phyloP scores from a whole-genome alignment of 2,797 vertebrate genomes.

The Crocodylus rhombifer region DNA sequence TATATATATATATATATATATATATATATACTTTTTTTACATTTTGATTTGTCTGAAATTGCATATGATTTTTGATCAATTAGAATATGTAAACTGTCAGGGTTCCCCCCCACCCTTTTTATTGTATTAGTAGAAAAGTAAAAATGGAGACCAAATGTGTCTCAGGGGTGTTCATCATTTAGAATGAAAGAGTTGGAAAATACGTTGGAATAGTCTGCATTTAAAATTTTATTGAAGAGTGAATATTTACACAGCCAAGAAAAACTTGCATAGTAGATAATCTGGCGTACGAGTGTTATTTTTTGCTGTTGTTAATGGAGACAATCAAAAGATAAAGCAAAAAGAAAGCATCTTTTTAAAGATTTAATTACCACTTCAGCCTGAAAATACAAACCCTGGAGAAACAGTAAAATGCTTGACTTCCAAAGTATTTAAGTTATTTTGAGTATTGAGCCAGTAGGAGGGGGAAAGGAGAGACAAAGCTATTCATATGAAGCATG shows the following conservation, averaged over 20 bases:
- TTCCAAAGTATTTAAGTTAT: constrained; percentile 66
- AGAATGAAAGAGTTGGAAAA: background rate
- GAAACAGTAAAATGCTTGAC: constrained; percentile 25
- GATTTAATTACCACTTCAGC: constrained; percentile 48
- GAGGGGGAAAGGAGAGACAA: constrained; percentile 64
- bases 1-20: no score
- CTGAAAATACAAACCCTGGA: constrained; percentile 31
- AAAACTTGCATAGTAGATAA: constrained; percentile 50
- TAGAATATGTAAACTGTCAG: no score
- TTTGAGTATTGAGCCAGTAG: constrained; percentile 56
- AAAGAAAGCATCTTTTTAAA: constrained; percentile 25
- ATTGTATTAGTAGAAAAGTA: background rate
- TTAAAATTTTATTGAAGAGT: background rate
- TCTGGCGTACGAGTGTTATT: background rate
- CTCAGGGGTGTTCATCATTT: rapidly evolving
- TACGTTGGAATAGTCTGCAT: background rate
- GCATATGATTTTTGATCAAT: no score
- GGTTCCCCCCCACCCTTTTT: no score
- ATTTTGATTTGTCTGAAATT: no score
- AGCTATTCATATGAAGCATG: constrained; percentile 11
- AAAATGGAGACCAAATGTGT: background rate
- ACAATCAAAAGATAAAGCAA: background rate
- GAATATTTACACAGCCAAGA: background rate
- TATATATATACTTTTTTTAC: no score
- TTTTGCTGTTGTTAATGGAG: background rate